A percentile compares a stretch with the other conserved stretches of the same genome.
These are phyloP conservation scores for Triplophysa bombifrons DNA, from an alignment of 2,797 vertebrate genomes.

Conservation along the genomic window DNA sequence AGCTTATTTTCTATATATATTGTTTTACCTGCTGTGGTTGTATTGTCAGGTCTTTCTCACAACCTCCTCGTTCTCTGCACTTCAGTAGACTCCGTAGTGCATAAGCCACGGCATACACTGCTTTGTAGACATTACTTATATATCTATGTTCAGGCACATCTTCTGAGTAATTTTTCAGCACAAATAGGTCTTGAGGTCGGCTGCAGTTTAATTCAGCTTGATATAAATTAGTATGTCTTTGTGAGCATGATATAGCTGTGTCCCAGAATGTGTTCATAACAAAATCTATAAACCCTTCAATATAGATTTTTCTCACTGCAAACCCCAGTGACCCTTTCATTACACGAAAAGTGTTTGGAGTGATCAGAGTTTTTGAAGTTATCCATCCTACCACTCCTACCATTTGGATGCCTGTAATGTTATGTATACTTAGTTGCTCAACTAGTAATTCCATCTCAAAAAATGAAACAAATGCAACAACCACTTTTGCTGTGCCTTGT, in stretches of 20 bases:
- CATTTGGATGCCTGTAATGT: conserved; percentile 61
- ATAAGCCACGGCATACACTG: conserved; percentile 73
- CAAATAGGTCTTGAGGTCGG: conserved; percentile 61
- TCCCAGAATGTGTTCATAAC: conserved; percentile 71
- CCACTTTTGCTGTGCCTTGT: background rate
- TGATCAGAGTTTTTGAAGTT: conserved; percentile 73
- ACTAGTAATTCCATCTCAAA: background rate
- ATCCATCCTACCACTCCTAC: conserved; percentile 78
- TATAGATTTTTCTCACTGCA: conserved; percentile 70
- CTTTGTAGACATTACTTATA: conserved; percentile 74
- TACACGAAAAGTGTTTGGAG: conserved; percentile 68
- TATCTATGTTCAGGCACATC: conserved; percentile 73
- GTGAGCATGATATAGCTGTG: conserved; percentile 61
- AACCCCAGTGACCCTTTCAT: conserved; percentile 74
- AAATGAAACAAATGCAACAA: background rate
- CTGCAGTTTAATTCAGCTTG: conserved; percentile 50
- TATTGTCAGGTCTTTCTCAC: conserved; percentile 60
- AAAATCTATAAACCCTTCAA: conserved; percentile 69
- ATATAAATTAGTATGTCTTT: background rate
- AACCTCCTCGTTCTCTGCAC: conserved; percentile 62
- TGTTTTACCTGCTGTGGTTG: conserved; percentile 69
- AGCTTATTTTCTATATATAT: too few relatives aligned
- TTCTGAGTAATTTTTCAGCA: conserved; percentile 62
- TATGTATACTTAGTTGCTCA: background rate
- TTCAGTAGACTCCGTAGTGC: conserved; percentile 69